Base-by-base conservation (phyloP, 2,888 invertebrate genomes). In the Chouioia cunea region DNA sequence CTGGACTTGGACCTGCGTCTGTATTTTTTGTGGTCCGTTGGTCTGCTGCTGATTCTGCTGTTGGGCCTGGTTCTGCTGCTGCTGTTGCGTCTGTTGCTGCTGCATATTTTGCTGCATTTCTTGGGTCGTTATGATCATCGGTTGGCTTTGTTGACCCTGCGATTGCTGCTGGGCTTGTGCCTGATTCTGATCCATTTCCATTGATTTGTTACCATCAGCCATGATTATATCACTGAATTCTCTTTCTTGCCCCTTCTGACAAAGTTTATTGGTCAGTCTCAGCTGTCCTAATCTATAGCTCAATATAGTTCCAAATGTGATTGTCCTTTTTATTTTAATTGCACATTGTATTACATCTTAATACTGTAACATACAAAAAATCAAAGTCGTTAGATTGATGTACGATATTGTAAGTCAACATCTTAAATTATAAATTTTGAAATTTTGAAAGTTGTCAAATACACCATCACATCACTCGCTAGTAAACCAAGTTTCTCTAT, bases 1-100 rank as follows among this genome's bases (percentile, higher is more conserved):
- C 72, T 84, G 84, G 50, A 84, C 84, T 77, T 84, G 84, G 58
- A 83, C 84, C 75, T 85, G 85, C 15, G 83, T 78, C 62, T 82
- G 80, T 54, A 74, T 36, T 74, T 80, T 85, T 68, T 85, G 85
- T 3, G 78, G 83, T 62, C 81, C 82, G 75, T 79, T 81, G 4
- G 75, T 75, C 50, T 79, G 82, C 64, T 81, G 81, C 14, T 81
- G 79, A 22, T 78, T 77, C 58, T 79, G 78, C 60, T 79, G 79
- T 64, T 78, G 78, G 4, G 74, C 85, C 59, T 79, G 83, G 50
- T 74, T 86, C 77, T 75, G 86, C 77, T 75, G 86, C 75, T 80
- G 77, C 77, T 78, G 75, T 76, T 79, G 75, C 71, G 79, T 74
- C 77, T 86, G 77, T 73, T 85, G 80, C 48, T 85, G 84, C 58